Conservation (phyloP, 2,113 vertebrate species). For the Lepus timidus region DNA sequence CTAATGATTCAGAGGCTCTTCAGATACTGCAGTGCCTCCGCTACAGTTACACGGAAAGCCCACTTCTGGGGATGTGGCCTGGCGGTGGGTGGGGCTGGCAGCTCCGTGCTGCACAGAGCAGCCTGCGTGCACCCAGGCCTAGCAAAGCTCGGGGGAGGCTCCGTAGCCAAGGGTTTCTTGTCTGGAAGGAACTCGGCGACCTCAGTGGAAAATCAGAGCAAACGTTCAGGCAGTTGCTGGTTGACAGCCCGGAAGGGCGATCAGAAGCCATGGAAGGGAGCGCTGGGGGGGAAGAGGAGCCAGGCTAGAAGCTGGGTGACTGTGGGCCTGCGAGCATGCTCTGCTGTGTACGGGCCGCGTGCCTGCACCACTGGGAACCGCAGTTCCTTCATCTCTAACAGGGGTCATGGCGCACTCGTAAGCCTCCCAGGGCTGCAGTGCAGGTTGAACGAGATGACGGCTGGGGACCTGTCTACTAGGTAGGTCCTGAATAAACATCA, state of each 20-base stretch:
- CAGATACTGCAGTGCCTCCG: fast-evolving
- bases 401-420: no score
- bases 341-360: background rate
- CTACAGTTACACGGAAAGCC: background rate
- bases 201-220: background rate
- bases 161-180: background rate
- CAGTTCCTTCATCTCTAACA: background rate
- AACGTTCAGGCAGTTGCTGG: background rate
- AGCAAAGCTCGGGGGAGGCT: fast-evolving
- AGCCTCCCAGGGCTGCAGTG: no score
- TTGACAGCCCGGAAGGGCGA: background rate
- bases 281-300: no score
- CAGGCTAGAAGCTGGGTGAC: background rate
- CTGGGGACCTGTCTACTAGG: background rate
- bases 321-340: background rate
- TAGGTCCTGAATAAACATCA: background rate
- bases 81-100: no score
- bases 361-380: background rate
- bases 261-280: background rate
- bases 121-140: background rate
- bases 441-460: background rate
- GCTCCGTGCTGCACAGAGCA: background rate
- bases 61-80: background rate
- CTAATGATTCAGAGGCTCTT: slow-evolving; percentile 21
- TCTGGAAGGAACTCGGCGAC: background rate